Evolutionary conservation across 2,113 vertebrate species (phyloP), one percentile per base, ranked within the genome.

Genomic region (Cyphomyrus discorhynchus): DNA sequence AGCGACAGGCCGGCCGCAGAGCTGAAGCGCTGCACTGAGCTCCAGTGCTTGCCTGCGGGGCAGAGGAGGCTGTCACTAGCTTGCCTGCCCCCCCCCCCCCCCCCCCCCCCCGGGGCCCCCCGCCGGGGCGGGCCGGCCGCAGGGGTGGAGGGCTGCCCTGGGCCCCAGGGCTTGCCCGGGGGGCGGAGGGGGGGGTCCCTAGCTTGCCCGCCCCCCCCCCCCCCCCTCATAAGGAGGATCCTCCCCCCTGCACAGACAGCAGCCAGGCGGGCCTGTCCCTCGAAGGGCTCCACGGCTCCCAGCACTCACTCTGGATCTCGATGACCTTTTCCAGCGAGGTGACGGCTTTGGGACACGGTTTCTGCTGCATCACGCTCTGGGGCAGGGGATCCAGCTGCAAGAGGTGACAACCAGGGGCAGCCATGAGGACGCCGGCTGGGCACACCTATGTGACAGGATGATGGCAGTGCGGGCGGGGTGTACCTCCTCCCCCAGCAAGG

Each of bases 401-500:
- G 87, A 21, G 53, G 35, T 45, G 82, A 53, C 11, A 87, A 24
- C 85, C 47, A 17, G 46, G 19, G 83, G 42, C 31, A 24, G 88
- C 2, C 31, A 11, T 89, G 39, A 89, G 35, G 74, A 35, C 35
- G 6, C 24, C 0, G 3, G 62, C n/a, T 27, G n/a, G 62, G 62
- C n/a, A 31, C 2, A 27, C n/a, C 62, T n/a, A 7, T 13, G 58
- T 27, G 62, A 4, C 62, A 31, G 10, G 10, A 9, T n/a, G 62
- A 27, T 0, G 62, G 24, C 9, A 4, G 62, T 0, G 24, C 3
- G n/a, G 1, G 2, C 21, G 5, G 24, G 8, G 0, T 8, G 91
- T 89, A 97, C 97, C 97, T 97, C 97, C 50, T 96, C 95, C 3
- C 97, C 97, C 0, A 97, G 96, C 94, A 97, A 94, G 27, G 97